Evolutionary conservation across 2,113 vertebrate species (phyloP), one percentile per base, ranked within the genome.

Genomic region (Phaethon lepturus): DNA sequence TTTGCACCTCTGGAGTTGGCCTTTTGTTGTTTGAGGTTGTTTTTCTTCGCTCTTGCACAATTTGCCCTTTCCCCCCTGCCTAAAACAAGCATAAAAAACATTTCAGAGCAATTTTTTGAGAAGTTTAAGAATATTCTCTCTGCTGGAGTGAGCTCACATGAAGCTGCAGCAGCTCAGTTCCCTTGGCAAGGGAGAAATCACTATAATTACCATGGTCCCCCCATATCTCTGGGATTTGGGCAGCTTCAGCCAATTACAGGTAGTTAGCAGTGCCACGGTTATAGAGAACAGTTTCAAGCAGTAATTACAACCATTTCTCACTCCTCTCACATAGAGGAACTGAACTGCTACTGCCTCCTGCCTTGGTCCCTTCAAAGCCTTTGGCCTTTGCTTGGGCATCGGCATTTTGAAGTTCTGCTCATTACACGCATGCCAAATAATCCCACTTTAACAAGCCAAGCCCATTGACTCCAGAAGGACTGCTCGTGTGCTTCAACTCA

Each of bases 401-500:
- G 53, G 24, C 14, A 15, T 55, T 95, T 79, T 67, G 76, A 88
- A 64, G 59, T 66, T 31, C 38, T 80, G 25, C 42, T 80, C 12
- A 3, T 83, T 59, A 26, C 9, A 40, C 28, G 8, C 3, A 2
- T 49, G 58, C 58, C 53, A 42, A 31, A 29, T 44, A 56, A 76
- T 73, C 22, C 24, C 38, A 40, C 38, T 76, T 71, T 42, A 74
- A 55, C 13, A 71, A 88, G 17, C 11, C 67, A 55, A 49, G 19
- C 19, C 33, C 28, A 25, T 6, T 60, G 78, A 55, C 63, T 88
- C 50, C 50, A 77, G 60, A 63, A 81, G 42, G 19, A 53, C 82
- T 0, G 4, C 55, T 86, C 0, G 0, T 23, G 47, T 52, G 44
- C 63, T 82, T 75, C 49, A 44, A 3, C 9, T 72, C 58, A 23